Evolutionary conservation across 2,113 vertebrate genomes (phyloP), one percentile per base, ranked within the genome.

Genomic region (Bostrychus sinensis): DNA sequence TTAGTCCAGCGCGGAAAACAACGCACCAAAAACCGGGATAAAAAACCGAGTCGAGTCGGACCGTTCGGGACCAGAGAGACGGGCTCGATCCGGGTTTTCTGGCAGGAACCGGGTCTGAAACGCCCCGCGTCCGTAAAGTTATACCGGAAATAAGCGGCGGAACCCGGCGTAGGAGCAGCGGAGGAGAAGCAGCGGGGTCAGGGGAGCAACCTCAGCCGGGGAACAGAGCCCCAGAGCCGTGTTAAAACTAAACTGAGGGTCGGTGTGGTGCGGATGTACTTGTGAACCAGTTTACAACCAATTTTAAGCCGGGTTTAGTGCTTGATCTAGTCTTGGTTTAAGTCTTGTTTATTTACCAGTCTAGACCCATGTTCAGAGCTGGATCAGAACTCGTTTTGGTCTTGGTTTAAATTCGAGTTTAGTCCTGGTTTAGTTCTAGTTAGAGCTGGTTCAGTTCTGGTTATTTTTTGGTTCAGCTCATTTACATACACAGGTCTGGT

Each of bases 71-170:
- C 30, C 30, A n/a, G 2, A n/a, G 8, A 30, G 14, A 8, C 26
- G 20, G 37, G 22, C 4, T n/a, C n/a, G 45, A 8, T 13, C 17
- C 17, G 17, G 0, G 7, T 7, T n/a, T n/a, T n/a, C 36, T 17
- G 26, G 16, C 1, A 14, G 48, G 25, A 48, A 11, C 62, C 65
- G 37, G 59, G 17, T 14, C 43, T 4, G 25, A 58, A 34, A 51
- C 61, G 54, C 66, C 34, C 26, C 38, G 32, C 45, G 50, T 58
- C 48, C n/a, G 19, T 10, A 12, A 45, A 36, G 36, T n/a, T 4
- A 22, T 38, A 45, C 38, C 48, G 46, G 39, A 51, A 42, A 50
- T 26, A 64, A 53, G 1, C 56, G 51, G 70, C 60, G 75, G 69
- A 69, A 48, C 45, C 42, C 17, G 42, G 42, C 17, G 77, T n/a